Conservation (phyloP, 2,888 invertebrate species). For the Leptinotarsa haldemani region DNA sequence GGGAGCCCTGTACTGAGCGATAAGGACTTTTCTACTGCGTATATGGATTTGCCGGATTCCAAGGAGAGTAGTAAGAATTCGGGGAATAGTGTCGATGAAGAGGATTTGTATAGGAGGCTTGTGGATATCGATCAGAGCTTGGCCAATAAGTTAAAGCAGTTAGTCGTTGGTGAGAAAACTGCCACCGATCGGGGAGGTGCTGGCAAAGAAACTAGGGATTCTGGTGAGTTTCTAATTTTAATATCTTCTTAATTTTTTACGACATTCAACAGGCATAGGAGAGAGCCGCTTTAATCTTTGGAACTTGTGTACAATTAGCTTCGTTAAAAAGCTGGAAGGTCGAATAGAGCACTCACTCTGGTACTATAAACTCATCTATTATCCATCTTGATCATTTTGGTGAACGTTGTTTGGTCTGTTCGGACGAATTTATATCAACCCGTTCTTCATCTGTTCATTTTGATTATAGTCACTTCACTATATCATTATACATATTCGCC, state of each 20-base stretch:
- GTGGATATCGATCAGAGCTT: constrained; percentile 58
- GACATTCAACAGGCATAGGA: too few relatives aligned
- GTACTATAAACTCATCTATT: too few relatives aligned
- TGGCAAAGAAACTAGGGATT: not conserved
- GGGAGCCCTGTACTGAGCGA: constrained; percentile 36
- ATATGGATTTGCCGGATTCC: constrained; percentile 55
- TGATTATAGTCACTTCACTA: too few relatives aligned
- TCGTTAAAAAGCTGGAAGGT: too few relatives aligned
- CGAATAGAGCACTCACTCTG: too few relatives aligned
- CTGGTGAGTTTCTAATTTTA: not conserved
- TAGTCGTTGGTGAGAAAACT: constrained; percentile 24
- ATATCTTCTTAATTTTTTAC: not conserved
- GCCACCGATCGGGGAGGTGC: constrained; percentile 18
- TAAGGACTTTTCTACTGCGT: constrained; percentile 58
- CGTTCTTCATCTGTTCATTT: too few relatives aligned
- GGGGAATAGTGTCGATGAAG: constrained; percentile 49
- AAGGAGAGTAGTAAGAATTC: constrained; percentile 42
- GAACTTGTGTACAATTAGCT: too few relatives aligned
- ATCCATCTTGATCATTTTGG: too few relatives aligned
- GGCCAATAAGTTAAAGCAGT: constrained; percentile 53
- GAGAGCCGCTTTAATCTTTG: too few relatives aligned
- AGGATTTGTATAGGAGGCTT: constrained; percentile 52
- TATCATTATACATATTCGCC: too few relatives aligned
- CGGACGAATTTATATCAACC: too few relatives aligned
- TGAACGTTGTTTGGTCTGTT: too few relatives aligned